Percentiles rank a stretch among this genome's conserved stretches.
Conservation (phyloP, 2,888 invertebrate genomes). For the Zaprionus bogoriensis region DNA sequence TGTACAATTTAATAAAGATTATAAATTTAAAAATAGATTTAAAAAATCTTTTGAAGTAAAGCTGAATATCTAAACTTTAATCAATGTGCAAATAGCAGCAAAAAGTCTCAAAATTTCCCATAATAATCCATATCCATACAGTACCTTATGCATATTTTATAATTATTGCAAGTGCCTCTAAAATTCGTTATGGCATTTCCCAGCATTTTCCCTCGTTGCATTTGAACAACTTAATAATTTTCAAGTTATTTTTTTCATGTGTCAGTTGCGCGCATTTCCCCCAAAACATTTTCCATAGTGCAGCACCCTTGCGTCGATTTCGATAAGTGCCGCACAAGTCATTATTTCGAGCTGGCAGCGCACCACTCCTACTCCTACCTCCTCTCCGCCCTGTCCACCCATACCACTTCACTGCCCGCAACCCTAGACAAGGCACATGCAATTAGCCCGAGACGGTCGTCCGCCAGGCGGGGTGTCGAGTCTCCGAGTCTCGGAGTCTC, state of each 20-base stretch:
- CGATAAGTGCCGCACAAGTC: slow-evolving; percentile 33
- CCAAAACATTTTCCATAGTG: slow-evolving; percentile 29
- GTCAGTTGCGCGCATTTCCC: slow-evolving; percentile 46
- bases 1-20: too few species aligned
- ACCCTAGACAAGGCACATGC: slow-evolving; percentile 36
- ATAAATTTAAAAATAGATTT: too few species aligned
- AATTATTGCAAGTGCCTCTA: background rate
- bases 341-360: slow-evolving; percentile 35
- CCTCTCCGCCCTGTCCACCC: background rate
- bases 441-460: slow-evolving; percentile 40
- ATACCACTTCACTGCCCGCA: too few species aligned
- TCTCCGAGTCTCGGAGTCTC: background rate
- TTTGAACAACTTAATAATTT: slow-evolving; percentile 31
- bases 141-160: background rate
- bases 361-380: background rate
- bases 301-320: slow-evolving; percentile 14
- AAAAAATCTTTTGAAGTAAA: too few species aligned
- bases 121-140: too few species aligned
- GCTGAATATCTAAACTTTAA: too few species aligned
- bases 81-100: too few species aligned
- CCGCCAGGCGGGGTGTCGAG: slow-evolving; percentile 6
- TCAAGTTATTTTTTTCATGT: slow-evolving; percentile 31
- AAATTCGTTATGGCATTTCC: background rate
- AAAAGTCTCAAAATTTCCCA: too few species aligned
- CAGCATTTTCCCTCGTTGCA: slow-evolving; percentile 4